A percentile compares a stretch with the other conserved stretches of the same genome.
These are phyloP conservation scores for Bufotes viridis DNA, from an alignment of 2,797 vertebrate species.

Conservation along the genomic window DNA sequence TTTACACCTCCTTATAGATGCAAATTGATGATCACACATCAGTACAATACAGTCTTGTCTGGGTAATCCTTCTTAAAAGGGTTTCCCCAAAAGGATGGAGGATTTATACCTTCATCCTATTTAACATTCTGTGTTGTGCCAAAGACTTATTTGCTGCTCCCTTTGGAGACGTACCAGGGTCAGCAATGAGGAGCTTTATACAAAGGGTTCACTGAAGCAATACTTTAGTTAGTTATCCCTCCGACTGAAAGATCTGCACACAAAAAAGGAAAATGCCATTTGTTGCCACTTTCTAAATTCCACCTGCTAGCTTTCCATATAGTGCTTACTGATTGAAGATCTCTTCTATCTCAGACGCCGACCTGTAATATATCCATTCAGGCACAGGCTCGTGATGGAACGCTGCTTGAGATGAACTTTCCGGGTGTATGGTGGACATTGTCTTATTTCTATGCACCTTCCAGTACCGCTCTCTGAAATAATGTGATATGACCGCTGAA, in stretches of 20 bases:
- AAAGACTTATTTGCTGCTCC: slow-evolving; percentile 60
- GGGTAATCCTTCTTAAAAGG: background rate
- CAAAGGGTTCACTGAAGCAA: slow-evolving; percentile 62
- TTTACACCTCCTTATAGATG: slow-evolving; percentile 37
- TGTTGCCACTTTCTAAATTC: slow-evolving; percentile 57
- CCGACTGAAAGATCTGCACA: slow-evolving; percentile 54
- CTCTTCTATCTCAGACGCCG: background rate
- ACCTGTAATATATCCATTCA: slow-evolving; percentile 23
- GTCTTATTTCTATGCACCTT: slow-evolving; percentile 23
- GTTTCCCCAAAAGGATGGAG: slow-evolving; percentile 24
- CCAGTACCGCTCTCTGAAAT: background rate
- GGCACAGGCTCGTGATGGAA: background rate
- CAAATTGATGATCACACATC: slow-evolving; percentile 23
- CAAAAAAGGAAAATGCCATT: slow-evolving; percentile 46
- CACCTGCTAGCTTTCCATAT: slow-evolving; percentile 55
- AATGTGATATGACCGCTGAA: slow-evolving; percentile 10
- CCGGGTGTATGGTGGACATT: background rate
- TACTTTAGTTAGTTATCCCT: slow-evolving; percentile 58
- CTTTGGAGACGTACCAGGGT: slow-evolving; percentile 53
- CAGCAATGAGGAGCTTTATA: slow-evolving; percentile 60
- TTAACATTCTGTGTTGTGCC: slow-evolving; percentile 62
- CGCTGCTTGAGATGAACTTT: slow-evolving; percentile 29
- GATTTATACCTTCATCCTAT: slow-evolving; percentile 58
- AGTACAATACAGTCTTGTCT: background rate
- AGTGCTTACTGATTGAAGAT: slow-evolving; percentile 42